Base-by-base conservation (phyloP, 2,113 vertebrate species). In the Oncorhynchus kisutch region DNA sequence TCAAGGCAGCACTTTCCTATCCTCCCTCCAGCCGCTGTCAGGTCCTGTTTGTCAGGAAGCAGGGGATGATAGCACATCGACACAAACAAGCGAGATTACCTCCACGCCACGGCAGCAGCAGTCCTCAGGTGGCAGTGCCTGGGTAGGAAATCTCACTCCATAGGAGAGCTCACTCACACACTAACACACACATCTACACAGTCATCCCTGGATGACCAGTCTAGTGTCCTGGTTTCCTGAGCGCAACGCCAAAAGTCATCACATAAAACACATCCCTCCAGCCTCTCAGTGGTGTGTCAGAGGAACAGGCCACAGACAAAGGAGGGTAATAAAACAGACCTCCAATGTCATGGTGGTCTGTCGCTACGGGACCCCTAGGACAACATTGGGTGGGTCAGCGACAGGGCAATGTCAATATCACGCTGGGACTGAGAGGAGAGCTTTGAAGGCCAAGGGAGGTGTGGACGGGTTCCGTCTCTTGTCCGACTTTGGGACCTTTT, bases 21-120 rank as follows among this genome's bases (percentile, higher is more conserved):
- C 83, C 87, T 88, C 87, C 87, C 86, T 89, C 91, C 91, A 82
- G 65, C 84, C 84, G 83, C 81, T 85, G 86, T 82, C 86, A 59
- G 88, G 91, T 93, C 92, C 92, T 92, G 91, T 93, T 93, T 92
- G 88, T 92, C 90, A 90, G 92, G 92, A 93, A 93, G 89, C 87
- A 86, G 88, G 84, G 85, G 87, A 90, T 84, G 91, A 93, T 92
- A 90, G 88, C 88, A 88, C 68, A 59, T 83, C 77, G 81, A 60
- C 75, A 81, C 88, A 93, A 91, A 93, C 90, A 90, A 88, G 88
- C 76, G 83, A 78, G 83, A 82, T 80, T 78, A 82, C 84, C 84
- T 86, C 81, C 73, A 74, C 2, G 86, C 84, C 83, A 83, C 87
- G 84, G 72, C n/a, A 3, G 78, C 86, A 31, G 24, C 68, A 75